Conservation (phyloP, 2,888 invertebrate genomes). For the Dolichomitus sp. region DNA sequence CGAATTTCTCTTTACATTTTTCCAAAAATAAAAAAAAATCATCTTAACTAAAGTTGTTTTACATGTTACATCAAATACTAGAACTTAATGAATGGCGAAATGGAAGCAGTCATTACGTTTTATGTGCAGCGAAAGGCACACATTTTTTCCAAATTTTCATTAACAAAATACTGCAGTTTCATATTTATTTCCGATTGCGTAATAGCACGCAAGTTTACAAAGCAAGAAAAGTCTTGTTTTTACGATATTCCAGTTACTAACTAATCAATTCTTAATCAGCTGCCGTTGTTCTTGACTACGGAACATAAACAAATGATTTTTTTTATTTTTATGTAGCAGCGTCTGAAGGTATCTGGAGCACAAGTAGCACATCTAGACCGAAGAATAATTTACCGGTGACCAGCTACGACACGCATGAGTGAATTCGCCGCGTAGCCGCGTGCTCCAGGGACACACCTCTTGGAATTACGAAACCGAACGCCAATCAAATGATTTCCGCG, state of each 20-base stretch:
- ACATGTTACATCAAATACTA: neutral
- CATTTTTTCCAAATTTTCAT: neutral
- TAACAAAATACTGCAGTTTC: neutral
- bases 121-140: neutral
- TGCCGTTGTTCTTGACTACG: neutral
- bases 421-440: slow-evolving; percentile 32
- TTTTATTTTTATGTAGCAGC: neutral
- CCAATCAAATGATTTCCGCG: slow-evolving; percentile 53
- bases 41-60: neutral
- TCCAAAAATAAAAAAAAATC: neutral
- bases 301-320: neutral
- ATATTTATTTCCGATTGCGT: neutral
- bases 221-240: neutral
- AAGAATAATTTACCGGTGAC: slow-evolving; percentile 41
- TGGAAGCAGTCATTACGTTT: neutral
- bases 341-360: slow-evolving; percentile 52
- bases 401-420: slow-evolving; percentile 54
- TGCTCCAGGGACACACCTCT: slow-evolving; percentile 63
- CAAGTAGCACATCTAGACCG: slow-evolving; percentile 36
- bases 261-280: neutral
- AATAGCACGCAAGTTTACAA: neutral
- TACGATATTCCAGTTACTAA: neutral
- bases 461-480: slow-evolving; percentile 49
- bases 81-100: neutral
- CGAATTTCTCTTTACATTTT: neutral